Evolutionary conservation across 2,797 vertebrate genomes (phyloP), one percentile per base, ranked within the genome.

Genomic region (Lacerta viridis): DNA sequence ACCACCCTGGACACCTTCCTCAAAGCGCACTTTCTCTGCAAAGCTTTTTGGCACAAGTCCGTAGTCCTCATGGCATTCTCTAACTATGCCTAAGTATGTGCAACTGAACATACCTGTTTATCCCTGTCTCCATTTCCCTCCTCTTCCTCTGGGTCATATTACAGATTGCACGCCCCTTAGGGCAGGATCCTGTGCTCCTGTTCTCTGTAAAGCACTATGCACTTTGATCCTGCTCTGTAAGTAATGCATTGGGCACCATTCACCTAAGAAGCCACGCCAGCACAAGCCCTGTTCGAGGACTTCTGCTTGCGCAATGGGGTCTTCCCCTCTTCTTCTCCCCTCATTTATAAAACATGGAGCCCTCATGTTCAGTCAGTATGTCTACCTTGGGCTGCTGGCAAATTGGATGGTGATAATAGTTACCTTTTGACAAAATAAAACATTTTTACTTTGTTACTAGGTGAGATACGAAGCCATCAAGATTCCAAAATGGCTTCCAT

Each of bases 401-500:
- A 88, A 64, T 50, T 85, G 20, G 55, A 79, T 4, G 23, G 55
- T 17, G 29, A 36, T 9, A 9, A 33, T 61, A 89, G n/a, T 71
- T 68, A 68, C 8, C 64, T 81, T 84, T 0, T 1, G 81, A 46
- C 43, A 81, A 86, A 87, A 72, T 2, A 68, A 2, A 55, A 18
- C 79, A 76, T 89, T 95, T 94, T 61, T 71, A 6, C 92, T 50
- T 90, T 93, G 23, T 86, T 95, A 96, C 92, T 90, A 99, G 98
- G 98, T 99, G 85, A 97, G 92, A 36, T 94, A 95, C 43, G 95
- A 98, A 91, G 96, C 97, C 85, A 96, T 99, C 93, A 96, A 97
- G 83, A 91, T 98, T 94, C 99, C 99, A 46, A 98, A 97, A 93
- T 99, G 98, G 99, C 90, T 97, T 86, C 97, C 98, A 29, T 91